Evolutionary conservation across 2,797 vertebrate species (phyloP).

Genomic region (Pempheris klunzingeri): DNA sequence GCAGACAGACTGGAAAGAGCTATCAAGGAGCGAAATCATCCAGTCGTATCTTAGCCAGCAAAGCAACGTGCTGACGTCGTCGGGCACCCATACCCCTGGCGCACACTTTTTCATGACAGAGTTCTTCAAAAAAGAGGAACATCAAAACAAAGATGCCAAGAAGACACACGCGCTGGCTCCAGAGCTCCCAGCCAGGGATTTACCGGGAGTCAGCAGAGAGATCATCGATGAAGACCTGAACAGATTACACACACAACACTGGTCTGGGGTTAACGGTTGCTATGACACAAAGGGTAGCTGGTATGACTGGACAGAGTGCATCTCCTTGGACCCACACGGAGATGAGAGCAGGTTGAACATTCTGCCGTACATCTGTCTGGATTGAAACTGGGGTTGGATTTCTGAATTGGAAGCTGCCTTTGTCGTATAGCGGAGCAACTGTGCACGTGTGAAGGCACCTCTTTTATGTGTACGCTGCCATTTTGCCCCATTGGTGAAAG

Average conservation of each 20-base stretch:
- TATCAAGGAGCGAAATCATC: conserved; percentile 94
- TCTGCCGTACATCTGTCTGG: conserved; percentile 96
- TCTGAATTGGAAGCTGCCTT: conserved; percentile 22
- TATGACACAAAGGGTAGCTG: conserved; percentile 94
- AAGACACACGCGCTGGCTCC: conserved; percentile 88
- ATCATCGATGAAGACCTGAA: conserved; percentile 87
- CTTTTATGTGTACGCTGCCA: conserved; percentile 49
- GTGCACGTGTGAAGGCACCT: conserved; percentile 18
- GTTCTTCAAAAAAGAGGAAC: conserved; percentile 91
- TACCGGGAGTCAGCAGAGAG: conserved; percentile 91
- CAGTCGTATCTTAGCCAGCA: conserved; percentile 95
- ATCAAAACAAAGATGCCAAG: conserved; percentile 84
- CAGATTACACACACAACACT: conserved; percentile 88
- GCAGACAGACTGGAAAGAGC: conserved; percentile 95
- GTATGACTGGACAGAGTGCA: conserved; percentile 98
- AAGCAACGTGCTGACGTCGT: conserved; percentile 92
- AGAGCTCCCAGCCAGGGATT: conserved; percentile 81
- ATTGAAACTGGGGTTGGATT: conserved; percentile 81
- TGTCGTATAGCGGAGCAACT: background rate
- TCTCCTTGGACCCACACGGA: conserved; percentile 92
- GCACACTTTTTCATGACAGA: conserved; percentile 92
- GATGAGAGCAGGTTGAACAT: conserved; percentile 93
- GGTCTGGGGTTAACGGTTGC: conserved; percentile 96
- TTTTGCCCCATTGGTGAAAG: conserved; percentile 44
- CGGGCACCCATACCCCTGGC: conserved; percentile 88